Evolutionary conservation across 2,797 vertebrate species (phyloP).

Genomic region (Xerus rutilus): DNA sequence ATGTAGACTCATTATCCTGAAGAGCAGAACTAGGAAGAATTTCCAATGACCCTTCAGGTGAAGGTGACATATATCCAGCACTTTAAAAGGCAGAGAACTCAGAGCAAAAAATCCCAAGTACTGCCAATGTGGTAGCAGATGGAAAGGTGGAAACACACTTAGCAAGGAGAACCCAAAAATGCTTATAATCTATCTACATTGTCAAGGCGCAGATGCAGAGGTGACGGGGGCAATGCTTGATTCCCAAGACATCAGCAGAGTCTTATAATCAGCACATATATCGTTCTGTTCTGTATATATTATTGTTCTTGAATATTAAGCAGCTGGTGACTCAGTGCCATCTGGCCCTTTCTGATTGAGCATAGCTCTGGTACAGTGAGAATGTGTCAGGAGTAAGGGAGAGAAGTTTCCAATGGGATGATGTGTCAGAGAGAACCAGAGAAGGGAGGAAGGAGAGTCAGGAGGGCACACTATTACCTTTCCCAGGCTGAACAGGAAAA

Average conservation of each 20-base stretch:
- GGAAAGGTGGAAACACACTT: background rate
- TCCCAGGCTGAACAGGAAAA: background rate
- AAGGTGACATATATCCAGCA: background rate
- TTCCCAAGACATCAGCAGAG: background rate
- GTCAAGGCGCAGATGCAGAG: background rate
- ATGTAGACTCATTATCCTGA: background rate
- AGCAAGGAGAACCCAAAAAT: background rate
- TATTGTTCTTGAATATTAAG: slow-evolving; percentile 15
- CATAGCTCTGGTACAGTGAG: background rate
- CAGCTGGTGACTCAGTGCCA: slow-evolving; percentile 58
- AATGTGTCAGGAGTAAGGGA: background rate
- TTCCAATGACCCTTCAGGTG: background rate
- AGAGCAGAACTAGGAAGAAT: background rate
- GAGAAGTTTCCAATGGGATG: background rate
- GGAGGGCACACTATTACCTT: background rate
- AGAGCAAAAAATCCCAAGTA: background rate
- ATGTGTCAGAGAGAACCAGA: slow-evolving; percentile 35
- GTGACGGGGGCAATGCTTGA: background rate
- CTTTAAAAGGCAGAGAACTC: background rate
- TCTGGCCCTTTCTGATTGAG: slow-evolving; percentile 44
- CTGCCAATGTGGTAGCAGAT: background rate
- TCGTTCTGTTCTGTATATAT: background rate
- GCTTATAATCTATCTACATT: background rate
- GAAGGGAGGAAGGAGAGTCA: background rate
- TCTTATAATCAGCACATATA: background rate